phyloP scores from a whole-genome alignment of 2,113 vertebrate species.

The Alces alces region DNA sequence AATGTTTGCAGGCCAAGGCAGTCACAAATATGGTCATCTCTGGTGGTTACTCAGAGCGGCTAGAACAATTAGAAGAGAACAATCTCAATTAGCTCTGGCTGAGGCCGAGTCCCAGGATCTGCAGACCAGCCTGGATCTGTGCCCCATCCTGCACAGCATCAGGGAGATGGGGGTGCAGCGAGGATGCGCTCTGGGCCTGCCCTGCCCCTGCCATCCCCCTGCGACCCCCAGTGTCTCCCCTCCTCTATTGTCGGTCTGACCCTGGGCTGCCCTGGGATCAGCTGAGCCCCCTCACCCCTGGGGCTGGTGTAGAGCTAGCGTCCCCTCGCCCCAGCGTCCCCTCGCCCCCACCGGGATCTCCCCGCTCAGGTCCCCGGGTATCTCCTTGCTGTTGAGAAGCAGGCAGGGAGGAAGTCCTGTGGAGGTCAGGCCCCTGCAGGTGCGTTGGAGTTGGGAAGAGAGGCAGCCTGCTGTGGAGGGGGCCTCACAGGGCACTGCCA shows the following conservation, averaged over 20 bases:
- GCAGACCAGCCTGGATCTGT: background rate
- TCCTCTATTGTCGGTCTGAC: background rate
- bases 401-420: background rate
- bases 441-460: fast-evolving
- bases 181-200: too few species aligned
- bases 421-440: background rate
- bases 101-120: background rate
- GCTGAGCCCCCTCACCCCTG: too few species aligned
- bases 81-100: fast-evolving
- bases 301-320: background rate
- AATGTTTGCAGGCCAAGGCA: background rate
- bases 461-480: background rate
- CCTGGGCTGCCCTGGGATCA: too few species aligned
- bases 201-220: background rate
- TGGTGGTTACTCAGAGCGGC: background rate
- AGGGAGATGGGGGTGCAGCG: fast-evolving
- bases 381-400: background rate
- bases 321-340: fast-evolving
- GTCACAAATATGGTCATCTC: background rate
- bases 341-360: fast-evolving
- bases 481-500: background rate
- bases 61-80: background rate
- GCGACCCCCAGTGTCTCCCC: background rate
- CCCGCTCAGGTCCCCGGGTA: fast-evolving
- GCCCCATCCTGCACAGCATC: fast-evolving